These are phyloP conservation scores for Drosophila neonasuta DNA, from an alignment of 2,888 invertebrate species.

Conservation along the genomic window DNA sequence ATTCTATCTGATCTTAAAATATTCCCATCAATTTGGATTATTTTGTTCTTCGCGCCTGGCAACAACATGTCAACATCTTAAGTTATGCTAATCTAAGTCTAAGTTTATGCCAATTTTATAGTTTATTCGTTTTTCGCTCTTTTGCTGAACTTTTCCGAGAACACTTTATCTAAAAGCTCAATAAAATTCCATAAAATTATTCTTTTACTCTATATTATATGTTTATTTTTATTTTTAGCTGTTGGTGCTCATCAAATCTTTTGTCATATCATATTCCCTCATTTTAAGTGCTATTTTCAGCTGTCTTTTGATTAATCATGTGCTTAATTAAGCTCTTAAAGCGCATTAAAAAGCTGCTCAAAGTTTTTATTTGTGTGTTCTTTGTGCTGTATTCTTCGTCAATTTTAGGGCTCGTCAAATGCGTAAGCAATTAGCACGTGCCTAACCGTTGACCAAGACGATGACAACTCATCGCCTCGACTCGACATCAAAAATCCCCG, in stretches of 20 bases:
- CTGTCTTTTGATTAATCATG: slow-evolving; percentile 13
- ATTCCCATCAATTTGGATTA: not conserved
- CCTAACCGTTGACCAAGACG: slow-evolving; percentile 32
- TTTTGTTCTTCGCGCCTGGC: not conserved
- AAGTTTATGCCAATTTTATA: not conserved
- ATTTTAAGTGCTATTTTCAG: not conserved
- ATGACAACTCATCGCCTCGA: not conserved
- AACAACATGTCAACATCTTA: not conserved
- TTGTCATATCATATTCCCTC: not conserved
- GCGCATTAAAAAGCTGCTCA: slow-evolving; percentile 32
- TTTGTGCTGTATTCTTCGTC: not conserved
- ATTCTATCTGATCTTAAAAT: not conserved
- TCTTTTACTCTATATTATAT: no score
- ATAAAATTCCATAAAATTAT: not conserved
- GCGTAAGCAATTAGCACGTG: slow-evolving; percentile 78
- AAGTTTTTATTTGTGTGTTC: not conserved
- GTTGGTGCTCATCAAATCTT: no score
- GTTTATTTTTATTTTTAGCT: not conserved
- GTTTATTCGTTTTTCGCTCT: not conserved
- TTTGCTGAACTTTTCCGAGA: not conserved
- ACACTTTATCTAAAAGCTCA: not conserved
- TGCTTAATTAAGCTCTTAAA: slow-evolving; percentile 9
- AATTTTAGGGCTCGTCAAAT: slow-evolving; percentile 33
- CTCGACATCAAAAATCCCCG: slow-evolving; percentile 36
- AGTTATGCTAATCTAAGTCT: not conserved